Evolutionary conservation across 2,888 invertebrate species (phyloP).

Genomic region (Macaria notata): DNA sequence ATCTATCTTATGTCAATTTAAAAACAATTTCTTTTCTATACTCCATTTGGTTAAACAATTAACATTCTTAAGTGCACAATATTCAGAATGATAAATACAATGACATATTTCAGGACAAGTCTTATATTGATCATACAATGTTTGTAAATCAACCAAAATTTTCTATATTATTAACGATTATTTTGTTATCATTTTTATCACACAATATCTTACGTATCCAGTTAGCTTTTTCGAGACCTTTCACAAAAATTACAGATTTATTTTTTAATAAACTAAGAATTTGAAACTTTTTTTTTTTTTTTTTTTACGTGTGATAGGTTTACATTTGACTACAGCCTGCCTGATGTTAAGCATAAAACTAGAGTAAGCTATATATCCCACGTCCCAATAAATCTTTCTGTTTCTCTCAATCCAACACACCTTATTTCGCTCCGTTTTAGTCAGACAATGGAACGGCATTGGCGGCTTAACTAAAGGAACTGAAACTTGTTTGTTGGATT

Average conservation of each 20-base stretch:
- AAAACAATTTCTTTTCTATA: too few species aligned
- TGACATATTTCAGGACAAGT: not conserved
- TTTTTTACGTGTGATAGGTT: too few species aligned
- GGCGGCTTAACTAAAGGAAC: too few species aligned
- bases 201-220: not conserved
- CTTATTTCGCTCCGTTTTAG: too few species aligned
- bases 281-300: too few species aligned
- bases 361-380: not conserved
- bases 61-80: not conserved
- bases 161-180: constrained; percentile 2
- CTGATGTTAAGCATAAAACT: not conserved
- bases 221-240: not conserved
- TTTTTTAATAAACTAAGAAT: not conserved
- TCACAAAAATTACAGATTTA: not conserved
- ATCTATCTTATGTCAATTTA: too few species aligned
- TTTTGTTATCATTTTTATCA: not conserved
- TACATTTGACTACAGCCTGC: too few species aligned
- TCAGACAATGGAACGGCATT: too few species aligned
- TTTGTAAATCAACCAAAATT: not conserved
- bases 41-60: too few species aligned
- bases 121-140: constrained; percentile 2
- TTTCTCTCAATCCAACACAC: too few species aligned
- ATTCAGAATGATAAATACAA: not conserved
- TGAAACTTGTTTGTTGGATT: too few species aligned
- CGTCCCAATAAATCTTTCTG: too few species aligned